Percentiles rank a stretch among this genome's conserved stretches.
phyloP scores from a whole-genome alignment of 2,888 invertebrate species.

The Noctua fimbriata region DNA sequence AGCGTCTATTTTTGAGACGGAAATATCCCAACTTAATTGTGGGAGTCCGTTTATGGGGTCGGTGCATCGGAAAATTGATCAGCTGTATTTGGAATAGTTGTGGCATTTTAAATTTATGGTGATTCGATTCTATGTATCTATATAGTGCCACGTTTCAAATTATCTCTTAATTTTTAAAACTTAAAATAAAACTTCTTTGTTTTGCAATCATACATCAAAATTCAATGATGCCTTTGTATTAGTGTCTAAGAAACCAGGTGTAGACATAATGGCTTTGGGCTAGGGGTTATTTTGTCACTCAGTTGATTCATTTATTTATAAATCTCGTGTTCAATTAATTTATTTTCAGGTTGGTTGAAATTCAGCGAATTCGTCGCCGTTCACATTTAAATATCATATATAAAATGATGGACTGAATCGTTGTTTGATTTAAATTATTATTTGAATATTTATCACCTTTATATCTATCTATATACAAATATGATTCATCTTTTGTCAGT shows the following conservation, averaged over 20 bases:
- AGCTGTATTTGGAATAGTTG: conserved; percentile 6
- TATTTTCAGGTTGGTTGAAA: conserved; percentile 13
- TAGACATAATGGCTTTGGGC: background rate
- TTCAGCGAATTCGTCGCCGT: background rate
- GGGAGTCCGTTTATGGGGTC: conserved; percentile 11
- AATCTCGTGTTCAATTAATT: background rate
- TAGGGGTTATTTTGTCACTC: background rate
- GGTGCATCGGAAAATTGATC: conserved; percentile 40
- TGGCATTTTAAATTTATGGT: background rate
- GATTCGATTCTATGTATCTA: background rate
- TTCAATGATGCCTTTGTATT: background rate
- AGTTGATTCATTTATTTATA: background rate
- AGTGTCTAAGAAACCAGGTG: background rate
- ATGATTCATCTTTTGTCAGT: background rate
- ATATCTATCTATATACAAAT: background rate
- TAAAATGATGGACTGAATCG: background rate
- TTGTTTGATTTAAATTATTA: background rate
- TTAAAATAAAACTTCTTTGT: background rate
- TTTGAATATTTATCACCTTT: background rate
- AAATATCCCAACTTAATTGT: conserved; percentile 47
- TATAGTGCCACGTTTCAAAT: background rate
- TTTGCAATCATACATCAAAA: background rate
- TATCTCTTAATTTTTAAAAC: background rate
- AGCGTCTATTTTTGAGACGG: conserved; percentile 55
- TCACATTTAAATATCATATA: conserved; percentile 1